phyloP scores from a whole-genome alignment of 2,888 invertebrate genomes.

The Thelaira solivaga region DNA sequence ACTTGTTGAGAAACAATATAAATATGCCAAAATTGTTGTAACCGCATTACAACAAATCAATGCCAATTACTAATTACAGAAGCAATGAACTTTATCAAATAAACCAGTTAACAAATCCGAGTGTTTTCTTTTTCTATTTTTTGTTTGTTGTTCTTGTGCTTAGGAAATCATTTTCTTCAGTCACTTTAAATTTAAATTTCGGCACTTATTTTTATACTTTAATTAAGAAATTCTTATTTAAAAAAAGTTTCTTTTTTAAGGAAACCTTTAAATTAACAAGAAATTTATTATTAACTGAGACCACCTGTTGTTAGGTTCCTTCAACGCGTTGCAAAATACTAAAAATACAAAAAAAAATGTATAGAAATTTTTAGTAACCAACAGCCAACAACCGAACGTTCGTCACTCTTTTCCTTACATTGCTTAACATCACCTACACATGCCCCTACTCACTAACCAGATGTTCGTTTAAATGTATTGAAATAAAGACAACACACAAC shows the following conservation, averaged over 20 bases:
- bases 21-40: slow-evolving; percentile 3
- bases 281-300: not conserved
- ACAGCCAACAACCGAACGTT: slow-evolving; percentile 25
- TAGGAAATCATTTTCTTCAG: not conserved
- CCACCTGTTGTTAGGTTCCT: slow-evolving; percentile 60
- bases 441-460: slow-evolving; percentile 9
- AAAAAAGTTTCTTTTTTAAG: slow-evolving; percentile 18
- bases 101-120: slow-evolving; percentile 32
- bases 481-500: not conserved
- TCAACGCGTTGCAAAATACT: slow-evolving; percentile 55
- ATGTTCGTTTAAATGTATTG: slow-evolving; percentile 5
- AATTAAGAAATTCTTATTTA: slow-evolving; percentile 7
- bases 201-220: not conserved
- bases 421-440: slow-evolving; percentile 43
- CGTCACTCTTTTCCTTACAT: slow-evolving; percentile 36
- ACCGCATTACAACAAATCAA: slow-evolving; percentile 43
- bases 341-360: no score
- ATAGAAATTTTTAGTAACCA: slow-evolving; percentile 50
- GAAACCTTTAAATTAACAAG: slow-evolving; percentile 7
- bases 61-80: slow-evolving; percentile 46
- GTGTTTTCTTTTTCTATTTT: not conserved
- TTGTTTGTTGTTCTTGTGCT: not conserved
- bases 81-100: slow-evolving; percentile 35
- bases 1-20: not conserved
- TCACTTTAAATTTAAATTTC: not conserved